Percentiles rank a stretch among this genome's conserved stretches.
These are phyloP conservation scores for Lates japonicus DNA, from an alignment of 2,797 vertebrate genomes.

Conservation along the genomic window DNA sequence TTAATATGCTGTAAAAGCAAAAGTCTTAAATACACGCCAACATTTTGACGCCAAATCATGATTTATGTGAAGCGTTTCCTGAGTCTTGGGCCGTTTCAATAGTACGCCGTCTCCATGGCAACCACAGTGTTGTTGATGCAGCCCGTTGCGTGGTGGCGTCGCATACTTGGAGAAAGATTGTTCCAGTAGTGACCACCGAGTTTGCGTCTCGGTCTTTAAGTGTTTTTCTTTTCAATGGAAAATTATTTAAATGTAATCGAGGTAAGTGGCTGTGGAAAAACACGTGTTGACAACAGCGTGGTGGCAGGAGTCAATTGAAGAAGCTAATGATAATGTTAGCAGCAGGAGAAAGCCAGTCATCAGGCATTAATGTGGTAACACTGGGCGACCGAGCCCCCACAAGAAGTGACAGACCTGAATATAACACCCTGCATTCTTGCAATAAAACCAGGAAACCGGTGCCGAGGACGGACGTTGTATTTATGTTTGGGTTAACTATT, in stretches of 20 bases:
- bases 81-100: fast-evolving
- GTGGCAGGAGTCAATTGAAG: too few species aligned
- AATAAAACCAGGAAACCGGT: neutral
- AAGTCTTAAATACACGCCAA: neutral
- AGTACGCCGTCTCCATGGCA: conserved; percentile 47
- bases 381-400: neutral
- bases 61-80: neutral
- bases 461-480: neutral
- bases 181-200: neutral
- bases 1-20: neutral
- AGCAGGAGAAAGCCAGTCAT: neutral
- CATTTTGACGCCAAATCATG: neutral
- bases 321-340: conserved; percentile 2
- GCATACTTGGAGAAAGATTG: conserved; percentile 7
- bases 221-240: neutral
- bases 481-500: neutral
- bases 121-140: conserved; percentile 54
- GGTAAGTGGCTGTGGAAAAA: conserved; percentile 17
- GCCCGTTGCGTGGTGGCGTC: conserved; percentile 43
- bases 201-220: neutral
- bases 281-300: too few species aligned
- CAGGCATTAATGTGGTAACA: neutral
- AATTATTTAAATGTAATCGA: neutral
- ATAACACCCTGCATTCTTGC: neutral
- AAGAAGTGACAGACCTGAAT: too few species aligned